These are phyloP conservation scores for Plemyria rubiginata DNA, from an alignment of 2,888 invertebrate genomes.

Conservation along the genomic window DNA sequence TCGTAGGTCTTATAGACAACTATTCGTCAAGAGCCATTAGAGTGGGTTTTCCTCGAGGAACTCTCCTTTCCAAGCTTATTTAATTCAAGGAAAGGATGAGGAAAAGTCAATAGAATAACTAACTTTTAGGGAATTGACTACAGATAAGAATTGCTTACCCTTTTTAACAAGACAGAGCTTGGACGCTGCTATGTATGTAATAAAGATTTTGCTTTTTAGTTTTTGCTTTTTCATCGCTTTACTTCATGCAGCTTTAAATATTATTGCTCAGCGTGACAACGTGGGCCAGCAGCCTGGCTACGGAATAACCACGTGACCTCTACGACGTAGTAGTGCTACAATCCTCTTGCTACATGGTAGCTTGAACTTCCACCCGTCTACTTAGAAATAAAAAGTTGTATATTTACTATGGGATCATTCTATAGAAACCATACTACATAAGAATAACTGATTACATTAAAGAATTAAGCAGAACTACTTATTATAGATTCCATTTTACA, in stretches of 20 bases:
- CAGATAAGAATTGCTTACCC: slow-evolving; percentile 23
- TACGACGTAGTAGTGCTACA: slow-evolving; percentile 18
- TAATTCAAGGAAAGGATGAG: slow-evolving; percentile 24
- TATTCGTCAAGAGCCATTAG: slow-evolving; percentile 36
- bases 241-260: background rate
- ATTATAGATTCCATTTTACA: too few relatives aligned
- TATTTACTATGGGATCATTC: too few relatives aligned
- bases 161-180: slow-evolving; percentile 10
- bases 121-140: slow-evolving; percentile 14
- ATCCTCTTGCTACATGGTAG: slow-evolving; percentile 4
- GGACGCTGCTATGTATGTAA: background rate
- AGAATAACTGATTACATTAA: too few relatives aligned
- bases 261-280: background rate
- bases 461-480: too few relatives aligned
- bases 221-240: background rate
- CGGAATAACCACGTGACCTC: slow-evolving; percentile 8
- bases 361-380: too few relatives aligned
- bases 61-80: slow-evolving; percentile 16
- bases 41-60: slow-evolving; percentile 20
- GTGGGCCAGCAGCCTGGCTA: background rate
- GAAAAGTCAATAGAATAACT: slow-evolving; percentile 22
- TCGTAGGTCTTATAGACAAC: slow-evolving; percentile 28
- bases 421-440: too few relatives aligned
- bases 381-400: too few relatives aligned
- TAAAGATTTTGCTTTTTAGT: background rate